phyloP scores from a whole-genome alignment of 35 echinoderm and acorn worm genomes.

The Hemicentrotus pulcherrimus region DNA sequence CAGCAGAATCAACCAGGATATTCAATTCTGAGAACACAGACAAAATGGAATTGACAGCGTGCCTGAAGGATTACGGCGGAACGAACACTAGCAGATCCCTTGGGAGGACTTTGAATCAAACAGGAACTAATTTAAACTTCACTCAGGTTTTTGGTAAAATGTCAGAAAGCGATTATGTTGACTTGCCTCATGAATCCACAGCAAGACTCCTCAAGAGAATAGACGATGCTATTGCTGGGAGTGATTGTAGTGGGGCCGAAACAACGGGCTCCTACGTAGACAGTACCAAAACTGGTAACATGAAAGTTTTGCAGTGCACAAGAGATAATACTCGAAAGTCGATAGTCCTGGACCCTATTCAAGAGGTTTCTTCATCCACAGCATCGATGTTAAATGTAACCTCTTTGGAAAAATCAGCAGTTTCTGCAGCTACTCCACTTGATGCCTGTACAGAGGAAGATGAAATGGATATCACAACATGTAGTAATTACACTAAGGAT shows the following conservation, averaged over 20 bases:
- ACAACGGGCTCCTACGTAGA: background rate
- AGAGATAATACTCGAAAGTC: background rate
- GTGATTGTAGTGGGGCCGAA: background rate
- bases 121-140: background rate
- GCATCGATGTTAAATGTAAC: conserved; percentile 33
- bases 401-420: background rate
- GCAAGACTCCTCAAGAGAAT: conserved; percentile 9
- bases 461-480: conserved; percentile 64
- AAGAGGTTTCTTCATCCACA: conserved; percentile 43
- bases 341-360: conserved; percentile 15
- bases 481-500: background rate
- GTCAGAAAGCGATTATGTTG: background rate
- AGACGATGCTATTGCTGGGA: background rate
- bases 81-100: background rate
- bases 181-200: conserved; percentile 36
- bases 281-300: background rate
- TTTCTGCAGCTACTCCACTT: too few relatives aligned
- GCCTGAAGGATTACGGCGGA: background rate
- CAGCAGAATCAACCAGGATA: conserved; percentile 39
- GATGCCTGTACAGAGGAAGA: background rate
- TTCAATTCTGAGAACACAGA: conserved; percentile 23
- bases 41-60: conserved; percentile 33
- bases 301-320: background rate
- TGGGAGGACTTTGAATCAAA: conserved; percentile 21
- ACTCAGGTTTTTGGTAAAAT: conserved; percentile 32